A percentile compares a stretch with the other conserved stretches of the same genome.
phyloP scores from a whole-genome alignment of 2,113 vertebrate genomes.

The Kryptolebias marmoratus region DNA sequence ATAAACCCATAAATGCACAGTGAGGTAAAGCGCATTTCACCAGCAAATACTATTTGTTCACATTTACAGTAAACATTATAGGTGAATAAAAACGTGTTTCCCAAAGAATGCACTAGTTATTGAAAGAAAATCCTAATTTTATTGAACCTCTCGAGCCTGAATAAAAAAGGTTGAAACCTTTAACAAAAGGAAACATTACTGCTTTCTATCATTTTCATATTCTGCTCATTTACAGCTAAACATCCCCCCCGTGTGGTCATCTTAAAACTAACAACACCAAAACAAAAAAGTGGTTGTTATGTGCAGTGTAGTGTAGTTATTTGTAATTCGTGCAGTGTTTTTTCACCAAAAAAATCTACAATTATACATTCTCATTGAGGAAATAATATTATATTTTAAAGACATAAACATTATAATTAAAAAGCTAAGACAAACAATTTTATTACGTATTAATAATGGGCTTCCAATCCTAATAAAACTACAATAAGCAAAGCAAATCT shows the following conservation, averaged over 20 bases:
- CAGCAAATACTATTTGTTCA: neutral
- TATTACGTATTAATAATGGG: too few relatives aligned
- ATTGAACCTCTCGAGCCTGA: neutral
- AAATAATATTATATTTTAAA: too few relatives aligned
- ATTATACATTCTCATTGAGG: too few relatives aligned
- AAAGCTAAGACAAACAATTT: too few relatives aligned
- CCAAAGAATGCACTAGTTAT: neutral
- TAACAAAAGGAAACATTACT: neutral
- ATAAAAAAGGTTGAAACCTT: neutral
- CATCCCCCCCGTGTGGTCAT: constrained; percentile 55
- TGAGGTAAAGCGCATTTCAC: too few relatives aligned
- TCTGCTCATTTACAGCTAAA: constrained; percentile 19
- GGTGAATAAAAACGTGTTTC: neutral
- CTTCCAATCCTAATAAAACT: too few relatives aligned
- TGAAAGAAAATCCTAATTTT: too few relatives aligned
- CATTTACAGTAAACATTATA: neutral
- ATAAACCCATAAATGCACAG: neutral
- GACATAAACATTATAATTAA: too few relatives aligned
- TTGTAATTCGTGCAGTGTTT: too few relatives aligned
- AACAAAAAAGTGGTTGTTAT: too few relatives aligned
- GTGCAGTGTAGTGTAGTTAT: too few relatives aligned
- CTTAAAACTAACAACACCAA: neutral
- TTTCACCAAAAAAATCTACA: neutral
- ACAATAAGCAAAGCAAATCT: too few relatives aligned
- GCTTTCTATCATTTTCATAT: neutral